Conservation (phyloP, 2,888 invertebrate species). For the Xylota segnis region DNA sequence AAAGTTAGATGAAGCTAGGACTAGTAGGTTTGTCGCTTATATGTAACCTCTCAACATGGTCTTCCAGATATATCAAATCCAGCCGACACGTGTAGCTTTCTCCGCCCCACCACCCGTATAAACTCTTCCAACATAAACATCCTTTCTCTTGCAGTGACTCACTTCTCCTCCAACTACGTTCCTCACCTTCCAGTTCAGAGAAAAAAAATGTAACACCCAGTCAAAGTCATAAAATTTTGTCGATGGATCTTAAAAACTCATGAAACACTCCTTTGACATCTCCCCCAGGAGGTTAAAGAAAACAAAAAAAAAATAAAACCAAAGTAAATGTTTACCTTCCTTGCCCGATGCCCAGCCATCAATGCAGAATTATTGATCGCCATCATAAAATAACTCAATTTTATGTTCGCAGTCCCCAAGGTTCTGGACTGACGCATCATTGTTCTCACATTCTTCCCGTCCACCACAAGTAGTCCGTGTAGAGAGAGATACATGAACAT, state of each 20-base stretch:
- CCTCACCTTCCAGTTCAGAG: background rate
- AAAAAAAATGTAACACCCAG: background rate
- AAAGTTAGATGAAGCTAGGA: too few relatives aligned
- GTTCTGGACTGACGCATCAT: conserved; percentile 28
- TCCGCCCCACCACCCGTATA: too few relatives aligned
- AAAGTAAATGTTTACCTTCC: background rate
- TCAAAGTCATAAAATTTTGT: background rate
- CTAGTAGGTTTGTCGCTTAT: too few relatives aligned
- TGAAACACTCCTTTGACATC: conserved; percentile 6
- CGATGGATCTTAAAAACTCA: background rate
- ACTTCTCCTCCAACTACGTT: too few relatives aligned
- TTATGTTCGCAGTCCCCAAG: conserved; percentile 35
- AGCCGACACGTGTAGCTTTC: too few relatives aligned
- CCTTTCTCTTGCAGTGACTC: too few relatives aligned
- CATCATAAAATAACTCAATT: conserved; percentile 54
- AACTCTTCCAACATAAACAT: too few relatives aligned
- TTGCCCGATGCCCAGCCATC: background rate
- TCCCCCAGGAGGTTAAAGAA: background rate
- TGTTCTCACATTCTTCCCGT: conserved; percentile 42
- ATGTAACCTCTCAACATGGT: too few relatives aligned
- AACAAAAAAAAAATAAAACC: conserved; percentile 2
- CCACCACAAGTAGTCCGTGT: conserved; percentile 3
- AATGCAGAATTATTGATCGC: conserved; percentile 36
- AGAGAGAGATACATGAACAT: background rate
- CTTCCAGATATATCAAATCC: too few relatives aligned